These are phyloP conservation scores for Melitaea cinxia DNA, from an alignment of 1,140 invertebrate genomes.

Conservation along the genomic window DNA sequence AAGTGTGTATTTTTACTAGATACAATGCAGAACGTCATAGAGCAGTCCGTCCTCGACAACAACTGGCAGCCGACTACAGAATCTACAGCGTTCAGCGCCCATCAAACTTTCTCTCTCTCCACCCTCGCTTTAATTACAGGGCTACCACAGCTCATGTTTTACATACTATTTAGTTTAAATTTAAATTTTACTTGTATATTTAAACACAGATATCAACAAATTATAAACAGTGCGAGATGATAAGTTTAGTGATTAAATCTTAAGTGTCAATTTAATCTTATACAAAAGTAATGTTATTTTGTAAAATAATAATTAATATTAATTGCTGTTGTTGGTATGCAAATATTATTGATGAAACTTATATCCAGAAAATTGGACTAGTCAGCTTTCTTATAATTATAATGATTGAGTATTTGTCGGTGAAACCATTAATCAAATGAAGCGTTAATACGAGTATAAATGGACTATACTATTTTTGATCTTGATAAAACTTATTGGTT, in stretches of 20 bases:
- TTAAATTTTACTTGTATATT: neutral
- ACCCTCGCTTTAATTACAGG: conserved; percentile 43
- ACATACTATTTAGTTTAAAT: conserved; percentile 25
- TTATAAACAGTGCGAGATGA: conserved; percentile 59
- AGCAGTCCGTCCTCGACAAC: conserved; percentile 75
- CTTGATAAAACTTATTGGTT: neutral
- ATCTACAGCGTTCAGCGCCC: conserved; percentile 48
- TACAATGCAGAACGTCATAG: conserved; percentile 76
- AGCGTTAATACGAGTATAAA: neutral
- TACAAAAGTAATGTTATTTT: conserved; percentile 27
- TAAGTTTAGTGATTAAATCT: conserved; percentile 51
- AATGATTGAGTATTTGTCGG: neutral
- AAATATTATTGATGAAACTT: neutral
- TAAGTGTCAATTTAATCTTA: conserved; percentile 51
- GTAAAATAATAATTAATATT: conserved; percentile 20
- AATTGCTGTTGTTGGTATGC: conserved; percentile 20
- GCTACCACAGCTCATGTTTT: conserved; percentile 49
- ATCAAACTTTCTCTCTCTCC: conserved; percentile 47
- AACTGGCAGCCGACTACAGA: conserved; percentile 75
- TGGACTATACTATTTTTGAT: neutral
- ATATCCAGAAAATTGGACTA: neutral
- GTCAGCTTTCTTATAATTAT: neutral
- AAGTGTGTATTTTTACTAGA: conserved; percentile 43
- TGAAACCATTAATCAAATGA: neutral
- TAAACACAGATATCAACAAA: conserved; percentile 21